Evolutionary conservation across 2,113 vertebrate genomes (phyloP), one percentile per base, ranked within the genome.

Genomic region (Thunnus thynnus): DNA sequence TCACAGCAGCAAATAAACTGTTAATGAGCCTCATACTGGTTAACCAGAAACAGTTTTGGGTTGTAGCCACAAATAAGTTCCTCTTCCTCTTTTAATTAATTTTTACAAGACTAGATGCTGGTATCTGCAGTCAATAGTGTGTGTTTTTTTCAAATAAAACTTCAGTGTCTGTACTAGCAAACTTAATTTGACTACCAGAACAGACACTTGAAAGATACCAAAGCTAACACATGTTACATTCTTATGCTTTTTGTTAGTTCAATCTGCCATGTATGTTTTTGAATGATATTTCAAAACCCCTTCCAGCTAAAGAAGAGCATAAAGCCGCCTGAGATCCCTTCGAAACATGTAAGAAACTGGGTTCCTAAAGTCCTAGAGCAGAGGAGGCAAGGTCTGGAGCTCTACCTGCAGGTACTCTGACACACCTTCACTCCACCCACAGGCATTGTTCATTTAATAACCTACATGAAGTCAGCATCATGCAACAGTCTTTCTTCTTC

Each of bases 341-440:
- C 98, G 32, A 99, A 99, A 82, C 98, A 99, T 0, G 98, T 99
- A 6, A 96, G 98, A 80, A 99, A 99, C 95, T 99, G 98, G 98
- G 94, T 99, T 46, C 98, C 98, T 11, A 99, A 98, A 91, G 98
- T 99, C 16, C 88, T 99, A 89, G 98, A 99, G 82, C 98, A 99
- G 81, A 95, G 98, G 64, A 94, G 97, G 22, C 97, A 96, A 30
- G 98, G 98, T 44, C 95, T 99, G 83, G 98, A 99, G 89, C 87
- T 95, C 22, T 99, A 99, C 76, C 95, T 99, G 74, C 98, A 99
- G 97, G 98, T 99, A 90, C 54, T 12, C 1, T 3, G 0, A 62
- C n/a, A 36, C 32, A 51, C 17, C 36, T 56, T 17, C 56, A 36
- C 22, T 60, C 18, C 18, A 30, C 48, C n/a, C 18, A 11, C 58